A percentile compares a stretch with the other conserved stretches of the same genome.
These are phyloP conservation scores for Phainopepla nitens DNA, from an alignment of 2,113 vertebrate species.

Conservation along the genomic window DNA sequence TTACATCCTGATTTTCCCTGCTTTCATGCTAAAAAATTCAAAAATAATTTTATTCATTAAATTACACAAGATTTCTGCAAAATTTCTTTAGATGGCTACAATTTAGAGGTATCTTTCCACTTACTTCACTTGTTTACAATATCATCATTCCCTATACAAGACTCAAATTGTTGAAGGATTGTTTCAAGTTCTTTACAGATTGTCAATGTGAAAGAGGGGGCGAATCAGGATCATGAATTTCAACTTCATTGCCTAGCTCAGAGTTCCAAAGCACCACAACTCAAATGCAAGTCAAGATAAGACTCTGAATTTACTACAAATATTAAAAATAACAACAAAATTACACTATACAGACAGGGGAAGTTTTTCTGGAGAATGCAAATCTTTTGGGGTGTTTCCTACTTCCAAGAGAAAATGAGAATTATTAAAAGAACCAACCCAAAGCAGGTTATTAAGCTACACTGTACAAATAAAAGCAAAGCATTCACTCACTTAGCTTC, in stretches of 20 bases:
- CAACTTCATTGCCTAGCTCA: neutral
- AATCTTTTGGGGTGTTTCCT: neutral
- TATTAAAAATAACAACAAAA: neutral
- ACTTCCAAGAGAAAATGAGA: neutral
- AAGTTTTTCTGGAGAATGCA: neutral
- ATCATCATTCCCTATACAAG: neutral
- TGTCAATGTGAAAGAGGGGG: neutral
- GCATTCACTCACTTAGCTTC: neutral
- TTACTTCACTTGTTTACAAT: neutral
- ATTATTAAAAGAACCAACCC: neutral
- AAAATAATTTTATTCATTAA: neutral
- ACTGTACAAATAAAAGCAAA: neutral
- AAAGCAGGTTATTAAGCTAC: neutral
- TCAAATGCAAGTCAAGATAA: neutral
- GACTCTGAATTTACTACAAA: neutral
- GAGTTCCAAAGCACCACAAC: neutral
- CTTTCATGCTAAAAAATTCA: neutral
- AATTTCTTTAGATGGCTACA: neutral
- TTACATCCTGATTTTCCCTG: neutral
- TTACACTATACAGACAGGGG: accelerated
- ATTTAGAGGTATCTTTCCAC: neutral
- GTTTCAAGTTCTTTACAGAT: neutral
- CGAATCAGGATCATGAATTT: neutral
- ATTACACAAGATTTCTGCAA: neutral
- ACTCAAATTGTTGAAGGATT: neutral